These are phyloP conservation scores for Tetraneura akinire DNA, from an alignment of 1,140 invertebrate genomes.

Conservation along the genomic window DNA sequence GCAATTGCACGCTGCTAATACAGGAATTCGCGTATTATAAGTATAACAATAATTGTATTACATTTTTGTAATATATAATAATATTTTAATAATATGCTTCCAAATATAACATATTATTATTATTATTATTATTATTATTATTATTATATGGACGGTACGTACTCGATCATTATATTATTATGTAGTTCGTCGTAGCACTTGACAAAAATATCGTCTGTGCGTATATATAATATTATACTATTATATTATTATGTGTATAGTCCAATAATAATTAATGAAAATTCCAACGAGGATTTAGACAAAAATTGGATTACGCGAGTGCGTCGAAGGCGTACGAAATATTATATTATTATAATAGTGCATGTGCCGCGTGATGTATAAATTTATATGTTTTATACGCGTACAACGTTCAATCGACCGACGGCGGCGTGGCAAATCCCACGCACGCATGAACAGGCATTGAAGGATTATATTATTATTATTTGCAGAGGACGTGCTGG, in stretches of 20 bases:
- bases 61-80: too few relatives aligned
- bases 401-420: constrained; percentile 20
- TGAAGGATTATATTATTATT: constrained; percentile 36
- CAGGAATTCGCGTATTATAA: too few relatives aligned
- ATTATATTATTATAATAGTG: too few relatives aligned
- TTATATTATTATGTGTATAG: too few relatives aligned
- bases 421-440: constrained; percentile 25
- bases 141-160: too few relatives aligned
- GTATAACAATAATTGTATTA: too few relatives aligned
- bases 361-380: too few relatives aligned
- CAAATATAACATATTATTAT: neutral
- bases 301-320: constrained; percentile 23
- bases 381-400: too few relatives aligned
- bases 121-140: too few relatives aligned
- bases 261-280: constrained; percentile 22
- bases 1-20: neutral
- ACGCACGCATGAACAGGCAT: constrained; percentile 40
- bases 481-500: constrained; percentile 23
- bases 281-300: constrained; percentile 23
- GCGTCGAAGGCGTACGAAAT: neutral
- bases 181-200: too few relatives aligned
- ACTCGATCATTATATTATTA: neutral
- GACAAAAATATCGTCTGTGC: constrained; percentile 10
- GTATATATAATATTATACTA: too few relatives aligned
- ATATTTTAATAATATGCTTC: too few relatives aligned